Evolutionary conservation across 1,140 invertebrate species (phyloP).

Genomic region (Dreissena rostriformis): DNA sequence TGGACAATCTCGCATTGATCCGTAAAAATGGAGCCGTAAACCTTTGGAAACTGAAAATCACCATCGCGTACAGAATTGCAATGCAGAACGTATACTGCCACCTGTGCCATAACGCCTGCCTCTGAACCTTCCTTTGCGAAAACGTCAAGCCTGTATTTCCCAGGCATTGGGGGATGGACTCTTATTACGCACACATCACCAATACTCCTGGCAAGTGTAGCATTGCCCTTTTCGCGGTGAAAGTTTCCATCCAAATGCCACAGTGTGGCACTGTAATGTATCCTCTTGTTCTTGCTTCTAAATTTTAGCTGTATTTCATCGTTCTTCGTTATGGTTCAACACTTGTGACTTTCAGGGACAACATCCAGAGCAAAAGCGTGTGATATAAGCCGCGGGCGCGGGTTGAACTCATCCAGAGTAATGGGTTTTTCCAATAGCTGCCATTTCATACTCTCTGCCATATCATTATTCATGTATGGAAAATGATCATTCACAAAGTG

Average conservation of each 20-base stretch:
- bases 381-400: no score
- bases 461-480: conserved; percentile 76
- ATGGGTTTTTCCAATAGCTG: conserved; percentile 58
- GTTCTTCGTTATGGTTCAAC: conserved; percentile 29
- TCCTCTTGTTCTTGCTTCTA: not conserved
- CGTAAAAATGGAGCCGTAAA: not conserved
- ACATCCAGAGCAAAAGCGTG: no score
- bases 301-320: conserved; percentile 53
- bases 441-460: conserved; percentile 49
- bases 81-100: conserved; percentile 45
- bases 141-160: conserved; percentile 47
- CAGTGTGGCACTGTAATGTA: conserved; percentile 10
- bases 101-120: not conserved
- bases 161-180: conserved; percentile 38
- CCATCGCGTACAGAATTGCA: conserved; percentile 23
- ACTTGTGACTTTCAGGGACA: conserved; percentile 49
- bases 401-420: no score
- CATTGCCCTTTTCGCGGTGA: no score
- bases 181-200: conserved; percentile 20
- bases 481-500: conserved; percentile 82
- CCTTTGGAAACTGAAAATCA: conserved; percentile 7
- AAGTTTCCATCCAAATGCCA: conserved; percentile 5
- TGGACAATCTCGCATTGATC: not conserved
- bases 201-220: conserved; percentile 1
- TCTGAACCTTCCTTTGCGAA: conserved; percentile 27